These are phyloP conservation scores for Dascillus cervinus DNA, from an alignment of 2,888 invertebrate genomes.

Conservation along the genomic window DNA sequence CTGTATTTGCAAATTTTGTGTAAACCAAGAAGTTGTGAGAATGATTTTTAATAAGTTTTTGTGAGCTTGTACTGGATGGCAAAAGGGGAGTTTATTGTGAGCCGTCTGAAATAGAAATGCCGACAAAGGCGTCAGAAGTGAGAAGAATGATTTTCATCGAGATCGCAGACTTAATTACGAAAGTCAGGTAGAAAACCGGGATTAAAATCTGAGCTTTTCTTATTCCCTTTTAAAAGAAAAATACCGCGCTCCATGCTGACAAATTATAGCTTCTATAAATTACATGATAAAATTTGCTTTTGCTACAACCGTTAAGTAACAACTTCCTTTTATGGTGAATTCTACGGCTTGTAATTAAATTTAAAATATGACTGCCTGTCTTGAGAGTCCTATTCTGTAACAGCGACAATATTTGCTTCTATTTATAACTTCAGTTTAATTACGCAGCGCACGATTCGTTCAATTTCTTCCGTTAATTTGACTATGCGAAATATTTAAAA, in stretches of 20 bases:
- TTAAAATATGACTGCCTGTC: conserved; percentile 11
- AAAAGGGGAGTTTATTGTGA: too few relatives aligned
- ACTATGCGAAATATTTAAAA: too few relatives aligned
- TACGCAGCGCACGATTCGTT: not conserved
- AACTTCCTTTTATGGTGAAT: conserved; percentile 15
- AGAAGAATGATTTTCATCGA: conserved; percentile 15
- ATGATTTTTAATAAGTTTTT: too few relatives aligned
- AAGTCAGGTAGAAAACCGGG: conserved; percentile 17
- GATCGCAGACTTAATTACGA: conserved; percentile 18
- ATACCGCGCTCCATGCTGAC: conserved; percentile 14
- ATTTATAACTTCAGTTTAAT: conserved; percentile 3
- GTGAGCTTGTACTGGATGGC: too few relatives aligned
- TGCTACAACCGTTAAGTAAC: conserved; percentile 11
- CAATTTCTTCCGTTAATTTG: too few relatives aligned
- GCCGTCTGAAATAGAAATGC: too few relatives aligned
- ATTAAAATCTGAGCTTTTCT: conserved; percentile 16
- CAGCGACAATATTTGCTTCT: conserved; percentile 5
- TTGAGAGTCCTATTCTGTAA: conserved; percentile 5
- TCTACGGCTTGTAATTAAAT: conserved; percentile 12
- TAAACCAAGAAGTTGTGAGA: too few relatives aligned
- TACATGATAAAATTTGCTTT: conserved; percentile 16
- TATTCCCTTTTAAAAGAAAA: conserved; percentile 16
- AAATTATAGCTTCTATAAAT: conserved; percentile 18
- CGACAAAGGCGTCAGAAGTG: too few relatives aligned
- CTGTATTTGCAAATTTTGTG: too few relatives aligned